Evolutionary conservation across 2,113 vertebrate genomes (phyloP).

Genomic region (Fulmarus glacialis): DNA sequence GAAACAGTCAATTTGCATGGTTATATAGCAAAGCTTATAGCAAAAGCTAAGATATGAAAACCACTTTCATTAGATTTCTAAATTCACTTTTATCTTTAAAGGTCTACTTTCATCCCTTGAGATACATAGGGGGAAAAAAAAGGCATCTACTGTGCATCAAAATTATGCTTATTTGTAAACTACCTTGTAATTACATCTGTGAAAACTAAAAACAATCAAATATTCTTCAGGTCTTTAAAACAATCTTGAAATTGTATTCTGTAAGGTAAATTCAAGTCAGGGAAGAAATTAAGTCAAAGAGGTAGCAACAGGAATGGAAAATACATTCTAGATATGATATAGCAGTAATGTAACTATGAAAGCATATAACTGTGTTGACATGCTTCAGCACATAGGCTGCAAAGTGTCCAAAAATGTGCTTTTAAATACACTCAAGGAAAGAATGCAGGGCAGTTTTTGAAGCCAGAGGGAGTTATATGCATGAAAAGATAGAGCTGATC

Average conservation of each 20-base stretch:
- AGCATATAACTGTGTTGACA: background rate
- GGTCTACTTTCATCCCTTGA: background rate
- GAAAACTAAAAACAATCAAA: background rate
- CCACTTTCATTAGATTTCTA: background rate
- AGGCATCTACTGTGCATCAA: background rate
- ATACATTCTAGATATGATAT: background rate
- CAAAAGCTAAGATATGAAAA: conserved; percentile 16
- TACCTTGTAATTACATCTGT: background rate
- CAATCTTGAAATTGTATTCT: background rate
- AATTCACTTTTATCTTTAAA: conserved; percentile 28
- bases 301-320: background rate
- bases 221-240: background rate
- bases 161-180: background rate
- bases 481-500: background rate
- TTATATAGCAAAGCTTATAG: background rate
- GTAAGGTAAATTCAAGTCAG: background rate
- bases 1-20: background rate
- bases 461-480: background rate
- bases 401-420: background rate
- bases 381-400: background rate
- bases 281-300: background rate
- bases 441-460: background rate
- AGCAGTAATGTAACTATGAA: background rate
- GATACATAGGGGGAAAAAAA: background rate
- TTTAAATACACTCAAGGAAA: background rate